phyloP scores from a whole-genome alignment of 2,113 vertebrate species.

The Labeo rohita region DNA sequence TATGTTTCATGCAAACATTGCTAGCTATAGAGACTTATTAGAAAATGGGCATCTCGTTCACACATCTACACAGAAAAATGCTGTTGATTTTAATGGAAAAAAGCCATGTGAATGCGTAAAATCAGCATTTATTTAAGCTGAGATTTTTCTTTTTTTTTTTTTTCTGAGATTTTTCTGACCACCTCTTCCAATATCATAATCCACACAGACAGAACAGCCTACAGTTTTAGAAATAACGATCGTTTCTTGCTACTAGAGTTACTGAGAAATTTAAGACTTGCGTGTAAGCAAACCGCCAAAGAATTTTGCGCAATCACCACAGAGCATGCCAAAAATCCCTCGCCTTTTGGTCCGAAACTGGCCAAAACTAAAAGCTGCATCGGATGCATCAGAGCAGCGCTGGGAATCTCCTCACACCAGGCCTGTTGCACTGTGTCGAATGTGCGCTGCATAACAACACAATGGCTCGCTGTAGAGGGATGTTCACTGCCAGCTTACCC shows the following conservation, averaged over 20 bases:
- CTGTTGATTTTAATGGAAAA: not conserved
- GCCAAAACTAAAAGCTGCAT: conserved; percentile 7
- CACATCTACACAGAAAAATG: not conserved
- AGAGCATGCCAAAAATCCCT: not conserved
- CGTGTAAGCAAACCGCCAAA: not conserved
- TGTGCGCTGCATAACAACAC: conserved; percentile 41
- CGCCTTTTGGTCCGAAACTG: not conserved
- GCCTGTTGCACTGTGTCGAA: conserved; percentile 44
- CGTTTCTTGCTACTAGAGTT: not conserved
- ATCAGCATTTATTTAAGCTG: not conserved
- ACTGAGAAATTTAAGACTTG: not conserved
- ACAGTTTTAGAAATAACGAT: not conserved
- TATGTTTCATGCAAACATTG: too few relatives aligned
- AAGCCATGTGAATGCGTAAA: not conserved
- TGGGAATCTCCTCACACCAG: conserved; percentile 30
- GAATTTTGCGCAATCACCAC: not conserved
- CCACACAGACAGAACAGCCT: not conserved
- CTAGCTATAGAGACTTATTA: not conserved
- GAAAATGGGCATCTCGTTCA: not conserved
- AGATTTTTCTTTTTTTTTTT: not conserved
- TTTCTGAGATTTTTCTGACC: not conserved
- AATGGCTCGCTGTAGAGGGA: conserved; percentile 30
- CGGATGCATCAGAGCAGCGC: not conserved
- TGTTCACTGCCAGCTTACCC: conserved; percentile 36
- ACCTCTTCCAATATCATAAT: not conserved